A percentile compares a stretch with the other conserved stretches of the same genome.
These are phyloP conservation scores for Linhomoeus sp. DNA, from an alignment of 2,888 invertebrate genomes.

Conservation along the genomic window DNA sequence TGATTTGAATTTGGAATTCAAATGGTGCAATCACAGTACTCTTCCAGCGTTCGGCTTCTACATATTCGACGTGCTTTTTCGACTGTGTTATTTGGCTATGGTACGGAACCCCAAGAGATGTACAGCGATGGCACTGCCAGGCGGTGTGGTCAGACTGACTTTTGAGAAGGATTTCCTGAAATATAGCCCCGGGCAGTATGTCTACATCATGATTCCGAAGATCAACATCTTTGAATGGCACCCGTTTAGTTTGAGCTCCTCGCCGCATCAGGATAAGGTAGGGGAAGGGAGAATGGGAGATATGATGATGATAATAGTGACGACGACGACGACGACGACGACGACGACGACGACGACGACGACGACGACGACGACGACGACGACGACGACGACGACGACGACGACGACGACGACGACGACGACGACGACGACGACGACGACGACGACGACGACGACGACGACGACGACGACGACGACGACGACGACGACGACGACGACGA, in stretches of 20 bases:
- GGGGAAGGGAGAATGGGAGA: background rate
- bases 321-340: too few relatives aligned
- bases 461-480: too few relatives aligned
- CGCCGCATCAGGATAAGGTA: slow-evolving; percentile 2
- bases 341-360: too few relatives aligned
- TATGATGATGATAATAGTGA: background rate
- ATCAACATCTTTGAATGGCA: slow-evolving; percentile 4
- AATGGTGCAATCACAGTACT: too few relatives aligned
- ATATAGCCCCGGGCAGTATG: background rate
- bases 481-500: too few relatives aligned
- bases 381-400: too few relatives aligned
- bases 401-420: too few relatives aligned
- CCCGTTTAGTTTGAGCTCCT: background rate
- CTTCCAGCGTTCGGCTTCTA: background rate
- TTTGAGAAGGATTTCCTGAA: background rate
- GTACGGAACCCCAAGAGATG: background rate
- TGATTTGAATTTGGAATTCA: too few relatives aligned
- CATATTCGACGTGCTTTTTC: background rate
- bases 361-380: too few relatives aligned
- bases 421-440: too few relatives aligned
- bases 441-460: too few relatives aligned
- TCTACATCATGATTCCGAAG: background rate
- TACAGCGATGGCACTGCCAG: background rate
- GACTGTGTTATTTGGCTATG: background rate
- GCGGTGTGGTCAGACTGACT: background rate